A percentile compares a stretch with the other conserved stretches of the same genome.
These are phyloP conservation scores for Orchesellides sinensis DNA, from an alignment of 2,888 invertebrate genomes.

Conservation along the genomic window DNA sequence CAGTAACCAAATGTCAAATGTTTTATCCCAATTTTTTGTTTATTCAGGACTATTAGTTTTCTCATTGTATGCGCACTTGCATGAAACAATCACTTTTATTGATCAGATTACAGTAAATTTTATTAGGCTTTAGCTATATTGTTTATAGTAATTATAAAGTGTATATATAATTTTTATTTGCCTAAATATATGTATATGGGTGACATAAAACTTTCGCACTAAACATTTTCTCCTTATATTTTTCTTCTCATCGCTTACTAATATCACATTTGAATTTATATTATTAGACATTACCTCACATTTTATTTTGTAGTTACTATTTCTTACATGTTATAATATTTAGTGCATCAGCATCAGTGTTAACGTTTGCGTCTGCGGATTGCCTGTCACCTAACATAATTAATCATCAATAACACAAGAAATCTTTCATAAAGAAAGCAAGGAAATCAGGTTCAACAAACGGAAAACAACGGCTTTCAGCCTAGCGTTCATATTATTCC, in stretches of 20 bases:
- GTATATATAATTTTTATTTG: conserved; percentile 19
- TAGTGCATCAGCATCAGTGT: background rate
- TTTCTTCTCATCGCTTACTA: conserved; percentile 39
- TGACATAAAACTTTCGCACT: conserved; percentile 62
- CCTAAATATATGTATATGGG: conserved; percentile 35
- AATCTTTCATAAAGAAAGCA: background rate
- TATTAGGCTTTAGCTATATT: conserved; percentile 23
- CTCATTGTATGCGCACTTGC: conserved; percentile 43
- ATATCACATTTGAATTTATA: conserved; percentile 66
- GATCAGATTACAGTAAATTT: conserved; percentile 9
- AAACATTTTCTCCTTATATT: conserved; percentile 53
- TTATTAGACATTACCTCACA: conserved; percentile 21
- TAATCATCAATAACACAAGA: background rate
- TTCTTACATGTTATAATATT: background rate
- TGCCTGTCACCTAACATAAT: conserved; percentile 59
- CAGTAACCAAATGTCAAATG: too few species aligned
- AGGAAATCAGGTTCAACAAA: too few species aligned
- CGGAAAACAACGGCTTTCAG: too few species aligned
- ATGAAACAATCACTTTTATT: conserved; percentile 52
- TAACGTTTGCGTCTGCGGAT: conserved; percentile 43
- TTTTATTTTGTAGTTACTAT: background rate
- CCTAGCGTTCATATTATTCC: too few species aligned
- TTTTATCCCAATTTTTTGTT: conserved; percentile 49
- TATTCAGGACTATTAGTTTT: conserved; percentile 50
- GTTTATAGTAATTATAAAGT: conserved; percentile 37